Evolutionary conservation across 2,113 vertebrate genomes (phyloP).

Genomic region (Etia nguti): DNA sequence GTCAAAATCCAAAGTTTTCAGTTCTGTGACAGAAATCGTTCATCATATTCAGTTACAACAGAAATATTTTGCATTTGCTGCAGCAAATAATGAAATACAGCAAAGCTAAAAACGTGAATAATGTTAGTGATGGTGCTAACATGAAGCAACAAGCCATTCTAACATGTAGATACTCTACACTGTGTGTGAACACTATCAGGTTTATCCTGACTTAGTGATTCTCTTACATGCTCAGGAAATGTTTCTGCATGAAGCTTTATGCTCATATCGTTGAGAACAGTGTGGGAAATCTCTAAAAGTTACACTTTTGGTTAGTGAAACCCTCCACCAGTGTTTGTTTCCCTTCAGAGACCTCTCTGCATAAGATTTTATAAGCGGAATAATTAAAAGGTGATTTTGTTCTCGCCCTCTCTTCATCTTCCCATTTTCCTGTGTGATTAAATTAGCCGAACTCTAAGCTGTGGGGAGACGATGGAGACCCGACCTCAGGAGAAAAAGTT

Average conservation of each 20-base stretch:
- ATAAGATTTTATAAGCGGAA: background rate
- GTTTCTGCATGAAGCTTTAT: background rate
- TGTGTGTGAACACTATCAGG: background rate
- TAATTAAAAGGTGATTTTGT: background rate
- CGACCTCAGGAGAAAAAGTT: background rate
- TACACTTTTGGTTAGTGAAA: background rate
- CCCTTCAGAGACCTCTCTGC: too few species aligned
- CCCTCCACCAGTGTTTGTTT: background rate
- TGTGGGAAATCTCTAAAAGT: background rate
- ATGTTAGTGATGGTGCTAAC: background rate
- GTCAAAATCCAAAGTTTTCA: background rate
- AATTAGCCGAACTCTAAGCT: background rate
- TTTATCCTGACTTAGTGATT: background rate
- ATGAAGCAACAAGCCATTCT: background rate
- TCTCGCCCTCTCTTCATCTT: background rate
- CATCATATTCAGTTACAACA: background rate
- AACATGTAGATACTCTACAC: background rate
- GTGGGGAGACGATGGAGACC: background rate
- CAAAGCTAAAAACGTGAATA: rapidly evolving
- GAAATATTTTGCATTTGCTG: background rate
- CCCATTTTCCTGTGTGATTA: background rate
- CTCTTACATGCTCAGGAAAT: background rate
- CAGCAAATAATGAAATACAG: background rate
- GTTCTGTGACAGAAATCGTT: background rate
- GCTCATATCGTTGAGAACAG: too few species aligned